These are phyloP conservation scores for Heliornis fulica DNA, from an alignment of 2,113 vertebrate species.

Conservation along the genomic window DNA sequence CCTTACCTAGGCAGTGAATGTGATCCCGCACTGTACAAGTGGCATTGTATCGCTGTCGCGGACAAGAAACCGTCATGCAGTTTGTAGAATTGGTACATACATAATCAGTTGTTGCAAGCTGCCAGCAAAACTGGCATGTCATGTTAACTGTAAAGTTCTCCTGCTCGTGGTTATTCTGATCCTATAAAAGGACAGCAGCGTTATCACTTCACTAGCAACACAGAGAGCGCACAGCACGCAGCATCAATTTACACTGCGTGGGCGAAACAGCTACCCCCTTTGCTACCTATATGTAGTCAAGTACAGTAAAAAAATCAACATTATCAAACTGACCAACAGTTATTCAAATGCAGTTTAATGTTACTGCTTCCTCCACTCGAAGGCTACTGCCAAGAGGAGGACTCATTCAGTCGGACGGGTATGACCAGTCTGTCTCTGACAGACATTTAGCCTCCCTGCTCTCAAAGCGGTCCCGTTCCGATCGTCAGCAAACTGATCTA, in stretches of 20 bases:
- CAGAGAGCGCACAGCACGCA: background rate
- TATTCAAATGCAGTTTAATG: background rate
- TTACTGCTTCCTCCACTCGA: background rate
- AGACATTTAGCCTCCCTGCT: background rate
- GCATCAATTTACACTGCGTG: background rate
- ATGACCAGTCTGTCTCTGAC: background rate
- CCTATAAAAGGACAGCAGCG: constrained; percentile 66
- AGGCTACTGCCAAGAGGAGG: background rate
- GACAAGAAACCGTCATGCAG: constrained; percentile 94
- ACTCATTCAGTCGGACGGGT: background rate
- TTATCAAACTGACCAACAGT: background rate
- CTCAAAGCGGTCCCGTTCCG: background rate
- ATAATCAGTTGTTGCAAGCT: constrained; percentile 87
- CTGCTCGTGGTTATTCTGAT: constrained; percentile 73
- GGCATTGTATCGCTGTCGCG: constrained; percentile 84
- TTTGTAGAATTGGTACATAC: constrained; percentile 84
- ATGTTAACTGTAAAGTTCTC: constrained; percentile 84
- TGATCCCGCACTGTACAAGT: constrained; percentile 88
- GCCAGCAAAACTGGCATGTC: constrained; percentile 95
- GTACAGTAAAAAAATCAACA: background rate
- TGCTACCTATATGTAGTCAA: background rate
- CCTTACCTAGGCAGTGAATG: constrained; percentile 89
- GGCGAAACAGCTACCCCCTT: background rate
- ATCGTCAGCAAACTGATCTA: background rate
- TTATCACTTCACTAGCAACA: background rate